A percentile compares a stretch with the other conserved stretches of the same genome.
phyloP scores from a whole-genome alignment of 1,140 invertebrate species.

The Plutomurus gul region DNA sequence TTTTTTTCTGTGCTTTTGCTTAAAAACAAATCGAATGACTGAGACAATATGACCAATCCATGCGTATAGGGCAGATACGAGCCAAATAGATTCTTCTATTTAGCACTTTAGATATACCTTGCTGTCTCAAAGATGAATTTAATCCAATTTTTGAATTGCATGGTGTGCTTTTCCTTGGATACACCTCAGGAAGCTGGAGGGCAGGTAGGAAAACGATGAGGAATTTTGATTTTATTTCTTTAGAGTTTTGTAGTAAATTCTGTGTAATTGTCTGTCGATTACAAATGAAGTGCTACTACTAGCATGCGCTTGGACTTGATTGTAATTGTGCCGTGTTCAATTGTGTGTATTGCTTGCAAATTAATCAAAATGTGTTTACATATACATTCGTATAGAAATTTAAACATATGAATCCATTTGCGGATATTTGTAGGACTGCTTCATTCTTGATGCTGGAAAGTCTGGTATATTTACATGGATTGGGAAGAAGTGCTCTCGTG shows the following conservation, averaged over 20 bases:
- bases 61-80: no score
- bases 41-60: no score
- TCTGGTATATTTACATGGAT: slow-evolving; percentile 86
- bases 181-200: neutral
- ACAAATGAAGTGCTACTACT: no score
- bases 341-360: neutral
- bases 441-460: slow-evolving; percentile 79
- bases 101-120: neutral
- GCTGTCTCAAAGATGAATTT: neutral
- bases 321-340: no score
- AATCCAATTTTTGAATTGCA: neutral
- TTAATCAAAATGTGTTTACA: neutral
- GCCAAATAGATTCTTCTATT: neutral
- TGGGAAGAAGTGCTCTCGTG: slow-evolving; percentile 73
- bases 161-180: slow-evolving; percentile 4
- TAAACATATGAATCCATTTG: neutral
- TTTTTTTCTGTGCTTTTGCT: neutral
- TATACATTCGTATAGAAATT: neutral
- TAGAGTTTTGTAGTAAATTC: no score
- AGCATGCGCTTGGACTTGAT: no score
- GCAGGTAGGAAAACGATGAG: slow-evolving; percentile 15
- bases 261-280: no score
- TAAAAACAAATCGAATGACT: no score
- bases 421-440: slow-evolving; percentile 69
- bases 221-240: slow-evolving; percentile 7